phyloP scores from a whole-genome alignment of 2,797 vertebrate species.

The Clarias laeviceps region DNA sequence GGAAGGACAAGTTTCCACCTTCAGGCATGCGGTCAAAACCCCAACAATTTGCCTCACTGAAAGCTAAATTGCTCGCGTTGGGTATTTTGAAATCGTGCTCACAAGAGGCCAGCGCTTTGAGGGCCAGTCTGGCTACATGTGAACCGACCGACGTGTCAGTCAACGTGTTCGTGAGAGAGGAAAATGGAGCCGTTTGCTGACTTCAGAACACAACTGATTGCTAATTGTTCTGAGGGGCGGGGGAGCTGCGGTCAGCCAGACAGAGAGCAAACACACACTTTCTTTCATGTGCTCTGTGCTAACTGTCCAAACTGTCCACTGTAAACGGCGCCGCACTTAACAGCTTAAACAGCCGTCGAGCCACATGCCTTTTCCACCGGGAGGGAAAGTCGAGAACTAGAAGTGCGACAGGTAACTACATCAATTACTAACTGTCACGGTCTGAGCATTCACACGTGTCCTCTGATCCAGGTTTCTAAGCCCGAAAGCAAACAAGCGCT shows the following conservation, averaged over 20 bases:
- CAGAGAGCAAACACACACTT: constrained; percentile 64
- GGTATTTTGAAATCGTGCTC: constrained; percentile 32
- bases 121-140: constrained; percentile 27
- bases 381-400: constrained; percentile 51
- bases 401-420: constrained; percentile 1
- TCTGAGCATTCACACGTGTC: background rate
- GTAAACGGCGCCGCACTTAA: constrained; percentile 63
- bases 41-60: constrained; percentile 60
- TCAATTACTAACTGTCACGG: constrained; percentile 32
- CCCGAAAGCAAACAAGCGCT: background rate
- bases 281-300: constrained; percentile 64
- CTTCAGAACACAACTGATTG: constrained; percentile 55
- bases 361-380: constrained; percentile 37
- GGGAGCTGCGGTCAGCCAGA: constrained; percentile 41
- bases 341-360: constrained; percentile 48
- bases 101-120: constrained; percentile 31
- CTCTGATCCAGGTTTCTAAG: constrained; percentile 10
- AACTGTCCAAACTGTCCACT: constrained; percentile 61
- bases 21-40: constrained; percentile 62
- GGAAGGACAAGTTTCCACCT: constrained; percentile 13
- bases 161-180: constrained; percentile 62
- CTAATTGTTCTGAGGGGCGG: constrained; percentile 71
- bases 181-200: constrained; percentile 35
- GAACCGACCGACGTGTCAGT: constrained; percentile 57
- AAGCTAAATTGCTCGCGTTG: constrained; percentile 54